Evolutionary conservation across 2,113 vertebrate genomes (phyloP).

Genomic region (Perca schrenkii): DNA sequence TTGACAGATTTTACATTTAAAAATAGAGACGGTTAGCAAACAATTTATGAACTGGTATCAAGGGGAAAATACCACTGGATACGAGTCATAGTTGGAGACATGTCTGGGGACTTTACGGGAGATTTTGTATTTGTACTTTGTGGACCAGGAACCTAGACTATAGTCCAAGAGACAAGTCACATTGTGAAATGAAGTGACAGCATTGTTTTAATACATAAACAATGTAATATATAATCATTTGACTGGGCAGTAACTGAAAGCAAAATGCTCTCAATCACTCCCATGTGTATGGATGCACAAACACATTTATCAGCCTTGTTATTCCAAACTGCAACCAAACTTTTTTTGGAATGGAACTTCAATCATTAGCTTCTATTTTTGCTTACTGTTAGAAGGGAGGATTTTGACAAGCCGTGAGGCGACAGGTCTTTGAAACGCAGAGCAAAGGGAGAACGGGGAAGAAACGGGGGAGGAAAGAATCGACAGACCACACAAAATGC

Average conservation of each 20-base stretch:
- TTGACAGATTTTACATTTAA: slow-evolving; percentile 54
- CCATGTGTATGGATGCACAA: slow-evolving; percentile 60
- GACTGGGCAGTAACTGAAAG: slow-evolving; percentile 31
- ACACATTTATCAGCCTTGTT: slow-evolving; percentile 62
- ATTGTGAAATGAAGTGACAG: slow-evolving; percentile 23
- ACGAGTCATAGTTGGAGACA: slow-evolving; percentile 35
- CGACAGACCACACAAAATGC: slow-evolving; percentile 80
- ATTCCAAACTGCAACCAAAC: slow-evolving; percentile 53
- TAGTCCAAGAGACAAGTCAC: slow-evolving; percentile 13
- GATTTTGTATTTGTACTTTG: slow-evolving; percentile 9
- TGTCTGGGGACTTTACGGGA: slow-evolving; percentile 6
- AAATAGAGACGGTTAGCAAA: slow-evolving; percentile 48
- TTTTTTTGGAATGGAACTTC: slow-evolving; percentile 69
- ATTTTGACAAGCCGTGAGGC: slow-evolving; percentile 61
- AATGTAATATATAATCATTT: slow-evolving; percentile 36
- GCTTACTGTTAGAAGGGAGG: slow-evolving; percentile 63
- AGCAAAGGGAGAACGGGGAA: slow-evolving; percentile 4
- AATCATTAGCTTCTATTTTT: slow-evolving; percentile 70
- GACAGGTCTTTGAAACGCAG: slow-evolving; percentile 71
- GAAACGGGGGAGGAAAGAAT: slow-evolving; percentile 15
- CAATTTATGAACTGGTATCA: slow-evolving; percentile 48
- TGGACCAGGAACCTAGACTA: not conserved
- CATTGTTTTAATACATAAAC: slow-evolving; percentile 44
- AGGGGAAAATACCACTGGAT: slow-evolving; percentile 43
- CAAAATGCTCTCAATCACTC: slow-evolving; percentile 44